Percentiles rank a stretch among this genome's conserved stretches.
phyloP scores from a whole-genome alignment of 2,113 vertebrate genomes.

The mouse (Mus musculus) region DNA sequence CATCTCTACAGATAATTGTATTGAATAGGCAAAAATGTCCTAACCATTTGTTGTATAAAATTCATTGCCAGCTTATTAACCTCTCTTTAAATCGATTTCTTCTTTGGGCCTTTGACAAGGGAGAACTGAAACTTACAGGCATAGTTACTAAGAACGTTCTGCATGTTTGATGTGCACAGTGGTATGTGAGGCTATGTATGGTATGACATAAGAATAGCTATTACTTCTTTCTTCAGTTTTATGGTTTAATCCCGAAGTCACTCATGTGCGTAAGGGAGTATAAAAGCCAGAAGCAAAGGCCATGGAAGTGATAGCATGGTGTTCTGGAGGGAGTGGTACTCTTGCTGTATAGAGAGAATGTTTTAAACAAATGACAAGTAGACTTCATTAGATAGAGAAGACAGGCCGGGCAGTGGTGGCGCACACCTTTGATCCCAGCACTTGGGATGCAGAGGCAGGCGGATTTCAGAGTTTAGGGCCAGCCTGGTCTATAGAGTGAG shows the following conservation, averaged over 20 bases:
- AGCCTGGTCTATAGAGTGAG: too few species aligned
- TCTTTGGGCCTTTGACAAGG: slow-evolving; percentile 29
- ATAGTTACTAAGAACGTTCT: not conserved
- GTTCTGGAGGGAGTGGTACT: not conserved
- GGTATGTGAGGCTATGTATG: not conserved
- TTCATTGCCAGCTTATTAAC: not conserved
- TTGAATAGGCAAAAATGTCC: not conserved
- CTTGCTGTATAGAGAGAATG: not conserved
- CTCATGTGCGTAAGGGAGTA: not conserved
- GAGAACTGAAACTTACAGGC: not conserved
- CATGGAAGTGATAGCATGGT: not conserved
- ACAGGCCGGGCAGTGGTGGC: too few species aligned
- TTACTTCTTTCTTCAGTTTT: not conserved
- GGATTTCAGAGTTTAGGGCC: too few species aligned
- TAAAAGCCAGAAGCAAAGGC: slow-evolving; percentile 40
- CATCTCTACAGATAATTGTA: not conserved
- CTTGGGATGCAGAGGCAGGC: too few species aligned
- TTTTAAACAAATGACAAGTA: not conserved
- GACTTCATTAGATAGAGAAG: not conserved
- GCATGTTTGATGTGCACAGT: not conserved
- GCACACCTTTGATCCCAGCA: too few species aligned
- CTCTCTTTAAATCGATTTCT: slow-evolving; percentile 41
- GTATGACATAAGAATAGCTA: not conserved
- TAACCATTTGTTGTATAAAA: slow-evolving; percentile 38
- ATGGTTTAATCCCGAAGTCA: slow-evolving; percentile 36